Percentiles rank a stretch among this genome's conserved stretches.
These are phyloP conservation scores for Thecocarcelia acutangulata DNA, from an alignment of 2,888 invertebrate species.

Conservation along the genomic window DNA sequence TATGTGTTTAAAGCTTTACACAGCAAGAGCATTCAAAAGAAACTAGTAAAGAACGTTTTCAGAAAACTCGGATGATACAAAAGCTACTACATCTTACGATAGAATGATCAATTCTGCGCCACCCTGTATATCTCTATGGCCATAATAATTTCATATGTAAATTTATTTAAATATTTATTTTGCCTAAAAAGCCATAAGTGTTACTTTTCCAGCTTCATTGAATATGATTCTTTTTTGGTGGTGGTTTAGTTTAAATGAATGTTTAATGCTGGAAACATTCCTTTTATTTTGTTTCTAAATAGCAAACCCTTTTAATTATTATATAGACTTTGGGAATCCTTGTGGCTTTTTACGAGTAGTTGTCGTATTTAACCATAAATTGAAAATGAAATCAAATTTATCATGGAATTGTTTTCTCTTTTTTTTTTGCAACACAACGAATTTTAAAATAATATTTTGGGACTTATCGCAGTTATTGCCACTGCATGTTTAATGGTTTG, in stretches of 20 bases:
- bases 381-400: conserved; percentile 62
- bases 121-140: no score
- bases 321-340: conserved; percentile 40
- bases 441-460: conserved; percentile 65
- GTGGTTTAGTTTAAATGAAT: conserved; percentile 29
- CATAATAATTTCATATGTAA: conserved; percentile 71
- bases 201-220: conserved; percentile 3
- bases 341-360: conserved; percentile 24
- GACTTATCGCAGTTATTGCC: conserved; percentile 54
- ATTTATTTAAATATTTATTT: conserved; percentile 62
- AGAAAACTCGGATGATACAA: no score
- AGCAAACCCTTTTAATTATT: conserved; percentile 59
- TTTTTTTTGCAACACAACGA: conserved; percentile 11
- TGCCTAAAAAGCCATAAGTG: not conserved
- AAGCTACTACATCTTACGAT: no score
- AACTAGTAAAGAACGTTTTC: no score
- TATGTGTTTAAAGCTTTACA: no score
- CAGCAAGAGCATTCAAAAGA: no score
- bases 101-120: no score
- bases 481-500: conserved; percentile 62
- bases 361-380: conserved; percentile 53
- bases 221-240: conserved; percentile 10
- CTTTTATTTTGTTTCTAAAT: conserved; percentile 5
- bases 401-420: conserved; percentile 50
- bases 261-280: conserved; percentile 49